Percentiles rank a stretch among this genome's conserved stretches.
Conservation (phyloP, 2,797 vertebrate genomes). For the Lacerta agilis region DNA sequence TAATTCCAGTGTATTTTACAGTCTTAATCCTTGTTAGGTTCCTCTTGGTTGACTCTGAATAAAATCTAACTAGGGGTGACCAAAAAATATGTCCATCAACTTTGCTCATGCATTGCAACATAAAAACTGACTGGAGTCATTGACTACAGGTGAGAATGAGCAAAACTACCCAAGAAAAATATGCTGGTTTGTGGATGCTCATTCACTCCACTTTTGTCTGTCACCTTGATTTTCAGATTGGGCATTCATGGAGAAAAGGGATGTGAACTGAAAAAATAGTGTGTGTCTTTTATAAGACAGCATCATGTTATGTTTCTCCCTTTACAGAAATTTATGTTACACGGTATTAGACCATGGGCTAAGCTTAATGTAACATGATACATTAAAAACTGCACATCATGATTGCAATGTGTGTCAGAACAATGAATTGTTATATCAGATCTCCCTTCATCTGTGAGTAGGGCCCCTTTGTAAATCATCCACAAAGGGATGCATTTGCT, state of each 20-base stretch:
- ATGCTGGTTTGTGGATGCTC: constrained; percentile 69
- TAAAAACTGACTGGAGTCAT: constrained; percentile 80
- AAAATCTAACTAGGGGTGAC: constrained; percentile 77
- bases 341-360: constrained; percentile 70
- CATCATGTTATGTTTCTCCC: constrained; percentile 74
- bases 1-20: constrained; percentile 60
- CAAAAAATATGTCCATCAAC: constrained; percentile 77
- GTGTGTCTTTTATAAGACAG: constrained; percentile 79
- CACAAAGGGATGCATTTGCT: constrained; percentile 67
- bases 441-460: constrained; percentile 73
- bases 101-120: constrained; percentile 79
- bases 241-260: constrained; percentile 79
- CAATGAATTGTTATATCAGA: constrained; percentile 77
- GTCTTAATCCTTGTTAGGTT: constrained; percentile 68
- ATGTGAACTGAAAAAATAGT: constrained; percentile 79
- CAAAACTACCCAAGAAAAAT: constrained; percentile 78
- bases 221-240: constrained; percentile 79
- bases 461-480: constrained; percentile 65
- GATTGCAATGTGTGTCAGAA: constrained; percentile 76
- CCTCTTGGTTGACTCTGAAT: constrained; percentile 76
- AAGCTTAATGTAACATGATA: constrained; percentile 78
- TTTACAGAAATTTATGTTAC: constrained; percentile 80
- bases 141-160: constrained; percentile 78
- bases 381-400: constrained; percentile 76
- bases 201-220: constrained; percentile 78